Evolutionary conservation across 1,140 invertebrate species (phyloP).

Genomic region (Procambarus clarkii): DNA sequence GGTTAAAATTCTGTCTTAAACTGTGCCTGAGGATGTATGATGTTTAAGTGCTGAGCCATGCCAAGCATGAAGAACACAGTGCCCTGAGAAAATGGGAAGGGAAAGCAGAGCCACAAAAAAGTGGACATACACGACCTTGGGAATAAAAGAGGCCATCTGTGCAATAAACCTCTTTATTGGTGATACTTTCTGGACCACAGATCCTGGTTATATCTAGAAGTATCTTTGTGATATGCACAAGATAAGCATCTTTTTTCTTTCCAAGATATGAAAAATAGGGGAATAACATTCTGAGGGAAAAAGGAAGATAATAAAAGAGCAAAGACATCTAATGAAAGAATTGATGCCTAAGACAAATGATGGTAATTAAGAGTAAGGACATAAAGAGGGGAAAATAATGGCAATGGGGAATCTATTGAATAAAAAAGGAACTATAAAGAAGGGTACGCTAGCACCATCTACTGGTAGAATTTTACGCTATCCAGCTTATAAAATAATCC

Average conservation of each 20-base stretch:
- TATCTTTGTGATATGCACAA: conserved; percentile 29
- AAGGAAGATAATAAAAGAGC: neutral
- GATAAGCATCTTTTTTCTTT: conserved; percentile 59
- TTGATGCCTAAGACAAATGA: neutral
- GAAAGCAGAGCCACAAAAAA: neutral
- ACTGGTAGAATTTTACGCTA: conserved; percentile 29
- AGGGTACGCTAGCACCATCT: conserved; percentile 2
- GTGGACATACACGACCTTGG: conserved; percentile 43
- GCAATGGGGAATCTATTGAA: neutral
- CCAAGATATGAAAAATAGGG: conserved; percentile 26
- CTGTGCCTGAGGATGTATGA: neutral
- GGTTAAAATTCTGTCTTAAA: neutral
- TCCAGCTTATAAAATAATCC: conserved; percentile 35
- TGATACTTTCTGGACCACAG: neutral
- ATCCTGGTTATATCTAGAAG: neutral
- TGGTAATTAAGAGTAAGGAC: neutral
- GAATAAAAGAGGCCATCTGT: conserved; percentile 60
- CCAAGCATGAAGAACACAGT: neutral
- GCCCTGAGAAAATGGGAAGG: neutral
- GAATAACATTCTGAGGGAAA: conserved; percentile 9
- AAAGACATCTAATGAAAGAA: conserved; percentile 8
- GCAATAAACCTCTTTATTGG: conserved; percentile 35
- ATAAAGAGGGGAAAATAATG: neutral
- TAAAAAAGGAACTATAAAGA: neutral
- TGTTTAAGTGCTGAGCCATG: neutral